Percentiles rank a stretch among this genome's conserved stretches.
Evolutionary conservation across 2,113 vertebrate species (phyloP).

Genomic region (Sterrhoptilus dennistouni): DNA sequence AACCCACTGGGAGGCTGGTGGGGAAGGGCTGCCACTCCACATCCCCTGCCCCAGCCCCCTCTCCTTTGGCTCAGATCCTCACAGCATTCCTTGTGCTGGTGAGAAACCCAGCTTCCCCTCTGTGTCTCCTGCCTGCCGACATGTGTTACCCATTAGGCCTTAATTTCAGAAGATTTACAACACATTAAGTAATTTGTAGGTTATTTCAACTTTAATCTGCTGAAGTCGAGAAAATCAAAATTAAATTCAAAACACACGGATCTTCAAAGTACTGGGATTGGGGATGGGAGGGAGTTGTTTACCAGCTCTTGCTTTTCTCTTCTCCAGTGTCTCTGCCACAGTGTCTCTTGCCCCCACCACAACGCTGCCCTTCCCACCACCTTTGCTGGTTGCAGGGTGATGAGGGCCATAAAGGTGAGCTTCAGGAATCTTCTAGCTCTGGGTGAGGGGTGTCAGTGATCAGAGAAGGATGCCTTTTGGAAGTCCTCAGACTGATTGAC

Average conservation of each 20-base stretch:
- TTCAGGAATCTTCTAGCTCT: background rate
- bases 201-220: conserved; percentile 88
- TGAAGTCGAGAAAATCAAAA: conserved; percentile 84
- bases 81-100: conserved; percentile 46
- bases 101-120: conserved; percentile 44
- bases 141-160: conserved; percentile 86
- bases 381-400: background rate
- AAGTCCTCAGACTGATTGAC: background rate
- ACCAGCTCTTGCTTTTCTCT: conserved; percentile 17
- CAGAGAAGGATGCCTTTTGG: background rate
- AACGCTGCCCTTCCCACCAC: background rate
- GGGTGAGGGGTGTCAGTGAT: background rate
- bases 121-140: conserved; percentile 72
- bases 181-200: conserved; percentile 92
- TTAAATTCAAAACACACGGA: conserved; percentile 84
- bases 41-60: background rate
- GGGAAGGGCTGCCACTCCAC: background rate
- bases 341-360: background rate
- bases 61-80: background rate
- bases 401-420: background rate
- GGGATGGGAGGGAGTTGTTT: conserved; percentile 36
- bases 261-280: conserved; percentile 76
- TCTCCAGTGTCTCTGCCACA: background rate
- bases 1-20: background rate
- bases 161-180: conserved; percentile 88